Evolutionary conservation across 2,888 invertebrate genomes (phyloP), one percentile per base, ranked within the genome.

Genomic region (Drosophila maculinotata): DNA sequence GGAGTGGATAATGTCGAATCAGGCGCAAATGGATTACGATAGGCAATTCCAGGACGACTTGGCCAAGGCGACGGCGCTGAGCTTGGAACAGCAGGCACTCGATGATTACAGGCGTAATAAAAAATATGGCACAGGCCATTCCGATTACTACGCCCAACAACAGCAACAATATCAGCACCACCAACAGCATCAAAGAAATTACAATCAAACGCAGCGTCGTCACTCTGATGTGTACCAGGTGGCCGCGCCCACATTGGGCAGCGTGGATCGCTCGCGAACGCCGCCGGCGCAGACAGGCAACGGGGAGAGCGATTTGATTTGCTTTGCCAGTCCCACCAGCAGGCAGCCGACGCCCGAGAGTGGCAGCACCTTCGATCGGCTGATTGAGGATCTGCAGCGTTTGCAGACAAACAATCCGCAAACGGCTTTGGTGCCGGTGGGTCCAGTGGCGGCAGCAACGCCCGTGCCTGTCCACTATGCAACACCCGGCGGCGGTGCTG

Each of bases 11-110:
- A 80, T 92, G 92, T 88, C 92, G 48, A 91, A 91, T 73, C 90
- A 89, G 70, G 80, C 87, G 10, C 90, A 90, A 71, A 89, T 92
- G 65, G 96, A 96, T 89, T 95, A 95, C 92, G 97, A 97, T 88
- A 94, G 94, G 86, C 95, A 96, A 91, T 97, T 95, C 89, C 94
- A 96, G 93, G 96, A 96, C 70, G 97, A 97, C 90, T 92, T 97
- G 90, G 97, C 97, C 91, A 95, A 95, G 91, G 97, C 97, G 1
- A 96, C 96, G 90, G 97, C 97, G 49, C 92, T 97, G 44, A 97
- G 97, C 92, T 92, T 97, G 89, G 97, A 97, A 92, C 96, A 96
- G 87, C 93, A 96, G 76, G 97, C 96, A 35, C 92, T 97, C 75
- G 97, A 97, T 89, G 95, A 96, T 89, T 97, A 95, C 91, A 93